Evolutionary conservation across 2,113 vertebrate species (phyloP).

Genomic region (Rhinoptilus africanus): DNA sequence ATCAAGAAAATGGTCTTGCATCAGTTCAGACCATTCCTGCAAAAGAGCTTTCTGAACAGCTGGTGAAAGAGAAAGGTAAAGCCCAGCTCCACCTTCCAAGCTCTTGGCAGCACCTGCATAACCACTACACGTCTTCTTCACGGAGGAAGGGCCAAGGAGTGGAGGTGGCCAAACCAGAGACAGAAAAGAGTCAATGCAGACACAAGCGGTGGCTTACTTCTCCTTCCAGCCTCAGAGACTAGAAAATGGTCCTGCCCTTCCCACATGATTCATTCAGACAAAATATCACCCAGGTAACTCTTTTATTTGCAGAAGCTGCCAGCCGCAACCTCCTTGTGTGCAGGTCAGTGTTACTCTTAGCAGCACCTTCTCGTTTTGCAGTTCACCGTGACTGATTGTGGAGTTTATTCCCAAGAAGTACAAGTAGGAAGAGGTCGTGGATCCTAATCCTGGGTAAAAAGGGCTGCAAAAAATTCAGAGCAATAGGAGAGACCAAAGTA

Average conservation of each 20-base stretch:
- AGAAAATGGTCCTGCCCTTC: not conserved
- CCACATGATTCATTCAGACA: not conserved
- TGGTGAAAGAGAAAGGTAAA: not conserved
- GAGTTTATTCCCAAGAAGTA: not conserved
- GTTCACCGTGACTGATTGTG: not conserved
- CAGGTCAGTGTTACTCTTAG: not conserved
- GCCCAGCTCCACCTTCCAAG: not conserved
- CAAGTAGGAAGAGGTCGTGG: not conserved
- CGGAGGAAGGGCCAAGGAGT: rapidly evolving
- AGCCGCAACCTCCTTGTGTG: not conserved
- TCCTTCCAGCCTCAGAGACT: not conserved
- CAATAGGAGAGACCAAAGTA: not conserved
- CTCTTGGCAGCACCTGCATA: not conserved
- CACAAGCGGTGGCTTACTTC: not conserved
- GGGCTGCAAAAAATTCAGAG: not conserved
- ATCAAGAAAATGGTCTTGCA: not conserved
- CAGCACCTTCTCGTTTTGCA: not conserved
- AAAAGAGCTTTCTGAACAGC: not conserved
- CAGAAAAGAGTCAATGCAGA: not conserved
- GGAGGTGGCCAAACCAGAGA: not conserved
- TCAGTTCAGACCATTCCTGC: not conserved
- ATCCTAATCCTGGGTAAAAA: not conserved
- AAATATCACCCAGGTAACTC: not conserved
- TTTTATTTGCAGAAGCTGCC: not conserved
- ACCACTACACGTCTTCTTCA: not conserved